Evolutionary conservation across 1,140 invertebrate species (phyloP).

Genomic region (Heterodera schachtii): DNA sequence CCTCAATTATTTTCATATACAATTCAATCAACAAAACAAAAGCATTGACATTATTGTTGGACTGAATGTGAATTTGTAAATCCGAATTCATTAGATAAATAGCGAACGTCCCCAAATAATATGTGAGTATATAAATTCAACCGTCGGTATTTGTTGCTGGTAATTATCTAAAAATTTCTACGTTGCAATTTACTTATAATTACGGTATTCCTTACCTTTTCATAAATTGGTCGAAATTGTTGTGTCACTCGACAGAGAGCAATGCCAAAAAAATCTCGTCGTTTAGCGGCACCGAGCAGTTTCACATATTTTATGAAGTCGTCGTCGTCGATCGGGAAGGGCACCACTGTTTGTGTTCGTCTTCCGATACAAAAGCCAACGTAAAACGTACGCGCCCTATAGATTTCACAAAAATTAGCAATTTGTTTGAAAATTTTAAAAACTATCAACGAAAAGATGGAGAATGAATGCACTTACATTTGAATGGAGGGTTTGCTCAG

Average conservation of each 20-base stretch:
- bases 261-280: slow-evolving; percentile 34
- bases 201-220: slow-evolving; percentile 8
- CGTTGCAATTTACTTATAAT: not conserved
- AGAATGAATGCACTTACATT: slow-evolving; percentile 16
- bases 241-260: slow-evolving; percentile 13
- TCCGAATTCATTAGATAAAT: not conserved
- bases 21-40: not conserved
- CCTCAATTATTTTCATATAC: too few species aligned
- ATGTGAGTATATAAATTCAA: not conserved
- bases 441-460: too few species aligned
- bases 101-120: not conserved
- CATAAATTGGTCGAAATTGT: slow-evolving; percentile 10
- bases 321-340: slow-evolving; percentile 26
- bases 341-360: not conserved
- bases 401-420: slow-evolving; percentile 8
- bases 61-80: not conserved
- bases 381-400: slow-evolving; percentile 26
- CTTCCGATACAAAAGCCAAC: slow-evolving; percentile 12
- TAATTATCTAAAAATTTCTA: not conserved
- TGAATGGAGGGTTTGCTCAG: slow-evolving; percentile 20
- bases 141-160: not conserved
- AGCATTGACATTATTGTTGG: not conserved
- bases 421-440: too few species aligned
- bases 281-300: not conserved
- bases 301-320: slow-evolving; percentile 25